Evolutionary conservation across 2,797 vertebrate species (phyloP).

Genomic region (Natrix natrix): DNA sequence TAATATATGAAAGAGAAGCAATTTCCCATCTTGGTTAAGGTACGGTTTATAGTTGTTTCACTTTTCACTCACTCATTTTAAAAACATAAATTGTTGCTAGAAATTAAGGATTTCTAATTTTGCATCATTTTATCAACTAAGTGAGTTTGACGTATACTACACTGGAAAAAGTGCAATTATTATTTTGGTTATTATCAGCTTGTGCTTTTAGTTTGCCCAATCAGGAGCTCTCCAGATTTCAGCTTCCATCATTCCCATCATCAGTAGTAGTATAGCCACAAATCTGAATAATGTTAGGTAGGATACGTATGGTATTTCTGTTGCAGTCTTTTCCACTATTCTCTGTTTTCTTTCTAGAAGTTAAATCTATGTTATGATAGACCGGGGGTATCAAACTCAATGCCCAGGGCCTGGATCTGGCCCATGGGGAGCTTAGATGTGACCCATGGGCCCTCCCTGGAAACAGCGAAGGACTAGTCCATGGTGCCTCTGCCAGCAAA

Average conservation of each 20-base stretch:
- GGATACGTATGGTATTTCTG: not conserved
- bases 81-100: constrained; percentile 24
- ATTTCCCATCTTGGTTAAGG: not conserved
- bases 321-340: not conserved
- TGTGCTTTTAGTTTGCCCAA: not conserved
- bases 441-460: no score
- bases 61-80: constrained; percentile 44
- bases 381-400: no score
- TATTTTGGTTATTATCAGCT: not conserved
- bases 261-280: not conserved
- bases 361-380: not conserved
- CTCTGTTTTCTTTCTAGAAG: not conserved
- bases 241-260: not conserved
- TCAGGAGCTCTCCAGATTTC: not conserved
- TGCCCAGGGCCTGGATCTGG: no score
- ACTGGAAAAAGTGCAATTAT: not conserved
- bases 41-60: not conserved
- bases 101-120: constrained; percentile 10
- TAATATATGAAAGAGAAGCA: not conserved
- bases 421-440: no score
- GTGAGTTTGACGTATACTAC: not conserved
- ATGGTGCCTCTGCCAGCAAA: no score
- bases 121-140: not conserved
- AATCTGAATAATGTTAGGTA: not conserved
- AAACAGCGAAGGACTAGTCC: no score